These are phyloP conservation scores for Odocoileus virginianus DNA, from an alignment of 2,113 vertebrate species.

Conservation along the genomic window DNA sequence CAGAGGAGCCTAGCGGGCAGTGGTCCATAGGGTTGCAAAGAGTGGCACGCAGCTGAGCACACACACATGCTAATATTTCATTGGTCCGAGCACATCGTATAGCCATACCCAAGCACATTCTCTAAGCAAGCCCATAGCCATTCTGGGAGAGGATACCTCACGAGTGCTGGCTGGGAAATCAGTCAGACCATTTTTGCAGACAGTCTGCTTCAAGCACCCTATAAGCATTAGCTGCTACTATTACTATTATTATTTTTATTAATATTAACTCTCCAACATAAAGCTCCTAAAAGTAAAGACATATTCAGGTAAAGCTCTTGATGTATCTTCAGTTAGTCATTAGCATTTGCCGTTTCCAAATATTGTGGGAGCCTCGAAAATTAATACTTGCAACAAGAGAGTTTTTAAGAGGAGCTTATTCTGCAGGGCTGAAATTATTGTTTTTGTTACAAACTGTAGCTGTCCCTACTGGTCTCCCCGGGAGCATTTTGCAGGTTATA, in stretches of 20 bases:
- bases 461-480: slow-evolving; percentile 68
- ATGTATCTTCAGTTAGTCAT: slow-evolving; percentile 58
- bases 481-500: slow-evolving; percentile 74
- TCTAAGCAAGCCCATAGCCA: neutral
- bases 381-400: slow-evolving; percentile 71
- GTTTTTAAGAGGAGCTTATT: slow-evolving; percentile 71
- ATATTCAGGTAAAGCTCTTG: neutral
- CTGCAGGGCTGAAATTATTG: slow-evolving; percentile 73
- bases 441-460: slow-evolving; percentile 75
- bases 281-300: slow-evolving; percentile 42
- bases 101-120: neutral
- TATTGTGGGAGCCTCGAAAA: slow-evolving; percentile 70
- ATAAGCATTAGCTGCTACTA: neutral
- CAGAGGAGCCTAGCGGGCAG: neutral
- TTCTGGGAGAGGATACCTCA: neutral
- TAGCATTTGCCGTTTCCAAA: slow-evolving; percentile 58
- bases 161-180: neutral
- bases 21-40: neutral
- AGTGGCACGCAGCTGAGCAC: neutral
- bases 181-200: neutral
- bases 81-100: neutral
- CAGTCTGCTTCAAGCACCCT: neutral
- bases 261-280: slow-evolving; percentile 32
- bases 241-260: slow-evolving; percentile 17
- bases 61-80: neutral